Conservation (phyloP, 1,140 invertebrate genomes). For the Heliconius himera region DNA sequence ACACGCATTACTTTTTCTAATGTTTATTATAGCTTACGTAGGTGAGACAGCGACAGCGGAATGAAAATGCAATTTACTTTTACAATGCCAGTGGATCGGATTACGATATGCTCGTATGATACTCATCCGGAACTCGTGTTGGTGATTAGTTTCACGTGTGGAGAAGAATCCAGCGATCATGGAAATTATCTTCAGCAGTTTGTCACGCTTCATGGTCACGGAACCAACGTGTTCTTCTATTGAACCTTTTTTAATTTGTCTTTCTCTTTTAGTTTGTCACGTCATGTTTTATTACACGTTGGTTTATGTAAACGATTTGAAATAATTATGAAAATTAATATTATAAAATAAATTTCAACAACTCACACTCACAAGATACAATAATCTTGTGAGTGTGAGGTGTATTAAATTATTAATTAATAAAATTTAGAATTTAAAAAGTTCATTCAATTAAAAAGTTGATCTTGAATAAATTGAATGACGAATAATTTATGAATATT, state of each 20-base stretch:
- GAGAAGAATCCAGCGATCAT: conserved; percentile 63
- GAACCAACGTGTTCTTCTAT: conserved; percentile 39
- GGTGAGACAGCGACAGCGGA: conserved; percentile 32
- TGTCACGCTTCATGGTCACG: conserved; percentile 68
- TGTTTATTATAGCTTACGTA: conserved; percentile 17
- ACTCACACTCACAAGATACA: too few relatives aligned
- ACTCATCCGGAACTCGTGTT: conserved; percentile 61
- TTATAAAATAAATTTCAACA: too few relatives aligned
- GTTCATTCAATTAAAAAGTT: too few relatives aligned
- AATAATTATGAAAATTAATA: too few relatives aligned
- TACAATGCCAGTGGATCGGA: conserved; percentile 64
- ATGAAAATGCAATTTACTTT: conserved; percentile 54
- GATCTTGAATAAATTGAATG: too few relatives aligned
- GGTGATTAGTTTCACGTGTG: conserved; percentile 66
- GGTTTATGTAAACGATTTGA: too few relatives aligned
- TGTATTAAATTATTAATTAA: too few relatives aligned
- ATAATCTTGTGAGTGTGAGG: too few relatives aligned
- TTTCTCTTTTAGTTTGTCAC: background rate
- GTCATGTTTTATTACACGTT: background rate
- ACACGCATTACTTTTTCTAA: conserved; percentile 11
- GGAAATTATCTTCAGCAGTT: conserved; percentile 58
- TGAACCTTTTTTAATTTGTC: conserved; percentile 26
- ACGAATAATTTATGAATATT: too few relatives aligned
- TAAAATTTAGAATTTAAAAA: too few relatives aligned
- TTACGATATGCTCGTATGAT: conserved; percentile 46